Conservation (phyloP, 2,113 vertebrate species). For the Neoarius graeffei region DNA sequence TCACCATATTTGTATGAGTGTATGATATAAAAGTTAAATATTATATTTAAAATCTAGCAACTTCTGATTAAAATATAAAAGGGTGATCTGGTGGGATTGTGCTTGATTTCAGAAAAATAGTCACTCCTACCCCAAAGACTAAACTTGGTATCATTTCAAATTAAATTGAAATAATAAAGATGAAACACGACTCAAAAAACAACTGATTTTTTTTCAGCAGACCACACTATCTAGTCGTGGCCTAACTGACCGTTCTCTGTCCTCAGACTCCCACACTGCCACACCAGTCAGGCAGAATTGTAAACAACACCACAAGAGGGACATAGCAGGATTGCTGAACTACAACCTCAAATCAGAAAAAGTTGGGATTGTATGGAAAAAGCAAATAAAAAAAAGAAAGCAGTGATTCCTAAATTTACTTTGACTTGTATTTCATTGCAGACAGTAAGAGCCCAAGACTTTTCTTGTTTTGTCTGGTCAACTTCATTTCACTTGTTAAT, state of each 20-base stretch:
- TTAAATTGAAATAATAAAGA: not conserved
- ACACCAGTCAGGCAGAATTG: not conserved
- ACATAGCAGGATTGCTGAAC: not conserved
- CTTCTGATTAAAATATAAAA: not conserved
- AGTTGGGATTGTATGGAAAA: too few relatives aligned
- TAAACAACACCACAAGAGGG: not conserved
- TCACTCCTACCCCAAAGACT: not conserved
- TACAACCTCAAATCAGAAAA: not conserved
- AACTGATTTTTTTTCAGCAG: not conserved
- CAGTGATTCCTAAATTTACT: too few relatives aligned
- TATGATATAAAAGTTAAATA: not conserved
- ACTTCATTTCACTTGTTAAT: too few relatives aligned
- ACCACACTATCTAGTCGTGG: not conserved
- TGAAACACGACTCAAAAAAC: not conserved
- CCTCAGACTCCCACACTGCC: not conserved
- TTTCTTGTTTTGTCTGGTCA: too few relatives aligned
- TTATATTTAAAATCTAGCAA: not conserved
- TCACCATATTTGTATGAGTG: not conserved
- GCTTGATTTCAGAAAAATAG: not conserved
- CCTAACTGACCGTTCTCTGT: not conserved
- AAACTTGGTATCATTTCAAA: not conserved
- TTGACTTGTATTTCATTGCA: too few relatives aligned
- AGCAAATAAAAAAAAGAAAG: too few relatives aligned
- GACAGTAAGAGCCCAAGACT: too few relatives aligned
- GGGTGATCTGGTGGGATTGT: not conserved